Evolutionary conservation across 2,113 vertebrate genomes (phyloP).

Genomic region (Mustela nigripes): DNA sequence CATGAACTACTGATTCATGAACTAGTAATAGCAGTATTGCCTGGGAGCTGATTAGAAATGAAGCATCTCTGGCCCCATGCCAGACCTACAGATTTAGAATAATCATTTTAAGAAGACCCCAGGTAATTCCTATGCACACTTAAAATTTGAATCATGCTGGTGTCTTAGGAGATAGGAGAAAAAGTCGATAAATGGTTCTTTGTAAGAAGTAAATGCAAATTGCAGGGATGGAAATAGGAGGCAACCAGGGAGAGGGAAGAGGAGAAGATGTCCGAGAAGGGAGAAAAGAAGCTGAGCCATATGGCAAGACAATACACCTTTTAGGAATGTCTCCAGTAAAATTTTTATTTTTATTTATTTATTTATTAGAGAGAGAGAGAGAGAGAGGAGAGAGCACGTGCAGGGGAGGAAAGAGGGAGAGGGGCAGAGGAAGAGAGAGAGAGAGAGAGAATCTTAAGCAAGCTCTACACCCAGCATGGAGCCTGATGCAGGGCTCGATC

Average conservation of each 20-base stretch:
- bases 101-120: conserved; percentile 8
- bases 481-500: not conserved
- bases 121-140: not conserved
- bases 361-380: not conserved
- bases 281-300: not conserved
- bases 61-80: not conserved
- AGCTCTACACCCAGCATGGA: not conserved
- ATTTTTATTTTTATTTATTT: not conserved
- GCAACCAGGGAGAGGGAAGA: not conserved
- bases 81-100: not conserved
- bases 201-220: not conserved
- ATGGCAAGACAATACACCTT: not conserved
- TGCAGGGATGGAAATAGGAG: not conserved
- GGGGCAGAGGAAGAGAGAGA: not conserved
- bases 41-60: not conserved
- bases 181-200: not conserved
- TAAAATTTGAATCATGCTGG: not conserved
- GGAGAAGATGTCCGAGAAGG: not conserved
- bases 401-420: not conserved
- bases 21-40: not conserved
- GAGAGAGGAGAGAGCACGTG: rapidly evolving
- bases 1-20: not conserved
- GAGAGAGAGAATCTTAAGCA: not conserved
- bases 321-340: not conserved
- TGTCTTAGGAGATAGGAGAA: not conserved